phyloP scores from a whole-genome alignment of 1,140 invertebrate genomes.

The Gonatopus flavifemur region DNA sequence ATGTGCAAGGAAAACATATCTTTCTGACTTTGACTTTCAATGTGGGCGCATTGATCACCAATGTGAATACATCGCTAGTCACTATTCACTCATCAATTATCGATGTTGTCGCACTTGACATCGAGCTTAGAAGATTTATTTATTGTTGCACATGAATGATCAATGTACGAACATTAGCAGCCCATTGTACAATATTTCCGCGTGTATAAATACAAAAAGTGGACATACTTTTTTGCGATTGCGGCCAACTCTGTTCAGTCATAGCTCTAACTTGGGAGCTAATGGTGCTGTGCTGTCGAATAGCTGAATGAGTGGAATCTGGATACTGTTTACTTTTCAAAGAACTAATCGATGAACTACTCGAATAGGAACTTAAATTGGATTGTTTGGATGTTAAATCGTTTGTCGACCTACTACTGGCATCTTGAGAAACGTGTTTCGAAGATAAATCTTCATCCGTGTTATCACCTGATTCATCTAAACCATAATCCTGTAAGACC shows the following conservation, averaged over 20 bases:
- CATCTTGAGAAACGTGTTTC: constrained; percentile 44
- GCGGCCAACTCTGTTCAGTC: constrained; percentile 56
- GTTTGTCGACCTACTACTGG: constrained; percentile 44
- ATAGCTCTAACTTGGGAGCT: constrained; percentile 55
- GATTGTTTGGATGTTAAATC: constrained; percentile 50
- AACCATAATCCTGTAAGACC: constrained; percentile 64
- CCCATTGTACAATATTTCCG: no score
- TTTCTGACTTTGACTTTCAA: no score
- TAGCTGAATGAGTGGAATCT: constrained; percentile 47
- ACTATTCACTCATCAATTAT: no score
- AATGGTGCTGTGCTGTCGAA: constrained; percentile 54
- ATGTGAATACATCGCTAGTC: no score
- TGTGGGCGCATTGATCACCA: no score
- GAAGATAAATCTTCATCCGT: constrained; percentile 67
- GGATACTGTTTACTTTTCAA: constrained; percentile 50
- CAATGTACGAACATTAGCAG: no score
- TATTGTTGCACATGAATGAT: no score
- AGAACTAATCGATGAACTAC: constrained; percentile 52
- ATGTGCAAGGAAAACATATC: no score
- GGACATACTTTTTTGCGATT: constrained; percentile 47
- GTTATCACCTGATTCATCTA: constrained; percentile 71
- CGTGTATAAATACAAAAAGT: not conserved
- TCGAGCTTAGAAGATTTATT: no score
- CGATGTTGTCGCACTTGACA: no score
- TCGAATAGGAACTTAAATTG: constrained; percentile 55